Evolutionary conservation across 2,888 invertebrate genomes (phyloP).

Genomic region (Drosophila ochracea): DNA sequence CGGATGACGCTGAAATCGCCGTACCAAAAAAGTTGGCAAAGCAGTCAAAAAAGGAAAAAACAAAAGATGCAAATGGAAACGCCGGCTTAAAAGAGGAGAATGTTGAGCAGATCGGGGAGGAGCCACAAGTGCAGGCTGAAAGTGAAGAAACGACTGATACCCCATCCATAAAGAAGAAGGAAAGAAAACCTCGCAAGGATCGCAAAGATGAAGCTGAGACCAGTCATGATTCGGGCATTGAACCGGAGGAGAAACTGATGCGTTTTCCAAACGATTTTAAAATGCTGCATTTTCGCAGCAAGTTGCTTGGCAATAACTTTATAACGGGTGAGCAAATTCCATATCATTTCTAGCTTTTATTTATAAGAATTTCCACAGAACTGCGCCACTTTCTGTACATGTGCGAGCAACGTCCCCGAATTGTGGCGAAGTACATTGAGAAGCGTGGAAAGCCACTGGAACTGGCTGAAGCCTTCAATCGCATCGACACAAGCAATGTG

Average conservation of each 20-base stretch:
- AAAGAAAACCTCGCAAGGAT: slow-evolving; percentile 6
- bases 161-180: slow-evolving; percentile 11
- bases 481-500: slow-evolving; percentile 87
- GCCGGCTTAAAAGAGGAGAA: background rate
- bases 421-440: slow-evolving; percentile 88
- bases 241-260: slow-evolving; percentile 64
- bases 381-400: slow-evolving; percentile 88
- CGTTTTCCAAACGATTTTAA: slow-evolving; percentile 86
- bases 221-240: slow-evolving; percentile 74
- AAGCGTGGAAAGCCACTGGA: slow-evolving; percentile 90
- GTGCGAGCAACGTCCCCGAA: slow-evolving; percentile 86
- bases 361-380: slow-evolving; percentile 80
- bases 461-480: slow-evolving; percentile 88
- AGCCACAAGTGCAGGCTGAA: background rate
- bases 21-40: slow-evolving; percentile 77
- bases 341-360: background rate
- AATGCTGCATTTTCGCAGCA: slow-evolving; percentile 87
- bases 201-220: slow-evolving; percentile 47
- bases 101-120: background rate
- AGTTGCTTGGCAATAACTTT: slow-evolving; percentile 86
- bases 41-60: slow-evolving; percentile 63
- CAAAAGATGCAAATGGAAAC: slow-evolving; percentile 12
- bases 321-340: slow-evolving; percentile 86
- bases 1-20: slow-evolving; percentile 59
- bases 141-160: background rate